Evolutionary conservation across 2,888 invertebrate genomes (phyloP).

Genomic region (Meteorus cinctellus): DNA sequence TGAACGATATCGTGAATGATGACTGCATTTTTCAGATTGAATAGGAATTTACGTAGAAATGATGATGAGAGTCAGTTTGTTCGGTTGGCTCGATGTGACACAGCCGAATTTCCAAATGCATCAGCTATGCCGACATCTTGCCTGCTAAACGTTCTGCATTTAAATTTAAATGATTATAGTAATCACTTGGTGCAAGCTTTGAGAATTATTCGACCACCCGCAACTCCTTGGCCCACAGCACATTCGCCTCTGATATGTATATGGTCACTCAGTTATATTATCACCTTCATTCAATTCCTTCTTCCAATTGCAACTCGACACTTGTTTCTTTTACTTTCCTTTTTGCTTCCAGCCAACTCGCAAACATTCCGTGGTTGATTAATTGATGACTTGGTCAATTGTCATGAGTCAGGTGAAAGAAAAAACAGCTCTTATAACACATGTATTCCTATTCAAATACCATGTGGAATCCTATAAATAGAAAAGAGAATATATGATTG

Average conservation of each 20-base stretch:
- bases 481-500: conserved; percentile 9
- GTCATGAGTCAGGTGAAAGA: conserved; percentile 13
- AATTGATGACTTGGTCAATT: conserved; percentile 31
- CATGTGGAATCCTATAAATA: conserved; percentile 20
- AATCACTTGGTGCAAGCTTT: neutral
- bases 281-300: conserved; percentile 10
- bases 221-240: conserved; percentile 20
- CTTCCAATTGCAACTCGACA: conserved; percentile 29
- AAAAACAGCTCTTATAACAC: neutral
- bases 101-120: conserved; percentile 82
- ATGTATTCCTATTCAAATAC: neutral
- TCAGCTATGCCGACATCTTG: conserved; percentile 94
- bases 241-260: neutral
- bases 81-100: conserved; percentile 87
- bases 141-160: conserved; percentile 78
- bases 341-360: neutral
- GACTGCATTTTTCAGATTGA: too few relatives aligned
- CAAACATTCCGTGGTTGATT: conserved; percentile 10
- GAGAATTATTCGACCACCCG: conserved; percentile 1
- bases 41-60: neutral
- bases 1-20: too few relatives aligned
- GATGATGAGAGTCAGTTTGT: conserved; percentile 59
- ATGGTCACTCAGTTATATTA: conserved; percentile 5
- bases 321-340: conserved; percentile 18
- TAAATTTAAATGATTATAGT: neutral